These are phyloP conservation scores for Orthosia gothica DNA, from an alignment of 2,888 invertebrate genomes.

Conservation along the genomic window DNA sequence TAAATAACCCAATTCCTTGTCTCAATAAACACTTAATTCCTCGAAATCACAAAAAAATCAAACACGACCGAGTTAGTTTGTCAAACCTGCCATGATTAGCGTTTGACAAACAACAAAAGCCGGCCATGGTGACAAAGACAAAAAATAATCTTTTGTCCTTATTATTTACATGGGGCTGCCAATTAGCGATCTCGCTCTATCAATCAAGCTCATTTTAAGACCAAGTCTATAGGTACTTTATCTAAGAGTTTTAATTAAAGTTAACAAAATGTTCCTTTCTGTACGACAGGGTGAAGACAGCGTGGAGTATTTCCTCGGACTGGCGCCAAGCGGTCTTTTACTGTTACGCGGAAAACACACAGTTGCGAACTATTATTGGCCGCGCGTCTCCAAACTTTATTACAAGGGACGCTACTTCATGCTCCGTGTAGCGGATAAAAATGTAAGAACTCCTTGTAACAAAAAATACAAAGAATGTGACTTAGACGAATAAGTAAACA, in stretches of 20 bases:
- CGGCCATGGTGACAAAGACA: no score
- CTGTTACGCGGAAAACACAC: constrained; percentile 98
- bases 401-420: constrained; percentile 99
- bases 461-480: constrained; percentile 55
- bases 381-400: constrained; percentile 98
- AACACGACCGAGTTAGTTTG: no score
- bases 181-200: no score
- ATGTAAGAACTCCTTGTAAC: constrained; percentile 92
- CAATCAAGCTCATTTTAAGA: no score
- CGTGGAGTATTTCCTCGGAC: constrained; percentile 98
- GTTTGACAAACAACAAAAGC: no score
- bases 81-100: no score
- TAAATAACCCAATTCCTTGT: no score
- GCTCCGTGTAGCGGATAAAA: constrained; percentile 98
- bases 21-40: no score
- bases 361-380: constrained; percentile 99
- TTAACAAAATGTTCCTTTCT: constrained; percentile 37
- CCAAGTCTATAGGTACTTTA: no score
- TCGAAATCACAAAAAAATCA: no score
- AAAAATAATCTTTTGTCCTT: no score
- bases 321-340: constrained; percentile 99
- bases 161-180: no score
- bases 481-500: constrained; percentile 78
- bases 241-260: constrained; percentile 27
- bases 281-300: constrained; percentile 97